Conservation (phyloP, 2,888 invertebrate genomes). For the Clanis bilineata region DNA sequence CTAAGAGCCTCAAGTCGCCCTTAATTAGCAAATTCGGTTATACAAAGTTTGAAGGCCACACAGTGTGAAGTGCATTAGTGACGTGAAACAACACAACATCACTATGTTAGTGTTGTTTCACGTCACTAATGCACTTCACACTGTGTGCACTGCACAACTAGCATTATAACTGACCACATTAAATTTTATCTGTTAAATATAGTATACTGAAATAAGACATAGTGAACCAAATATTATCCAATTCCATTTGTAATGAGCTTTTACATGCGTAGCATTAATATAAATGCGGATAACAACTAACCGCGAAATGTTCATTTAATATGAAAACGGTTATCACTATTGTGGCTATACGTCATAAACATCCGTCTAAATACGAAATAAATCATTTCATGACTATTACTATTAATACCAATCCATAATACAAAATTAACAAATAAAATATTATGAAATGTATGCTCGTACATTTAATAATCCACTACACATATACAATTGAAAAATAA, state of each 20-base stretch:
- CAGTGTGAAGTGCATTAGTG: not conserved
- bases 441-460: no score
- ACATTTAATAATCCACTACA: not conserved
- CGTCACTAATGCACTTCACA: not conserved
- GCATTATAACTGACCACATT: conserved; percentile 37
- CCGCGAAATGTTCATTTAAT: conserved; percentile 42
- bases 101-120: not conserved
- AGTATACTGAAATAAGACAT: conserved; percentile 48
- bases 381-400: not conserved
- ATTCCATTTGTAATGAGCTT: conserved; percentile 58
- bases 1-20: no score
- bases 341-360: not conserved
- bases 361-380: not conserved
- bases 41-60: not conserved
- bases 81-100: not conserved
- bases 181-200: conserved; percentile 49
- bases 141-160: not conserved
- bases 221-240: conserved; percentile 45
- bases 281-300: conserved; percentile 39
- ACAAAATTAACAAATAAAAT: no score
- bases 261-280: conserved; percentile 45
- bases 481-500: not conserved
- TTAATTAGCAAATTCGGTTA: not conserved
- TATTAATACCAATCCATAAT: no score
- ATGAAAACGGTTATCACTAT: conserved; percentile 31